phyloP scores from a whole-genome alignment of 2,113 vertebrate genomes.

The Phalacrocorax aristotelis region DNA sequence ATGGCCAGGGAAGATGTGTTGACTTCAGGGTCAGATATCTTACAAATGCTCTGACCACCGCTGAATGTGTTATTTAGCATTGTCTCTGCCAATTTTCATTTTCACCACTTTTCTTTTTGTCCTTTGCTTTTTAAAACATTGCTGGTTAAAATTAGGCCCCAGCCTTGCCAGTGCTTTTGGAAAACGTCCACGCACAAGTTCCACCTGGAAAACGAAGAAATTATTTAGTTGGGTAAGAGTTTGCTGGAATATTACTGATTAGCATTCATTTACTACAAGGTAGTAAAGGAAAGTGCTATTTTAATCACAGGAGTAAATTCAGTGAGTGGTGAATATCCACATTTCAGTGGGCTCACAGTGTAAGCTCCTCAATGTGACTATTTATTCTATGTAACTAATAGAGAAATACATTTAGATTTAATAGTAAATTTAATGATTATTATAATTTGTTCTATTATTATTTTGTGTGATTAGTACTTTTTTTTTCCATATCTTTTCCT shows the following conservation, averaged over 20 bases:
- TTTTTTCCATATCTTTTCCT: neutral
- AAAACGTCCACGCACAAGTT: rapidly evolving
- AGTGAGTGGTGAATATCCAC: neutral
- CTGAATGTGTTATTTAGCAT: neutral
- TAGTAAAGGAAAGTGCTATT: neutral
- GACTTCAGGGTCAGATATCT: neutral
- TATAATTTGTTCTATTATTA: neutral
- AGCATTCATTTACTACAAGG: neutral
- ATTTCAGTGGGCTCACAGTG: neutral
- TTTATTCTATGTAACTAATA: neutral
- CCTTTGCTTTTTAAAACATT: neutral
- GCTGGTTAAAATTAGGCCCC: neutral
- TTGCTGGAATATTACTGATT: neutral
- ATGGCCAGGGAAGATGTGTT: neutral
- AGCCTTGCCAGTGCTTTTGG: neutral
- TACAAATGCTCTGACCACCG: neutral
- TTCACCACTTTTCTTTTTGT: neutral
- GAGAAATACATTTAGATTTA: neutral
- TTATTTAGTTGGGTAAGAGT: neutral
- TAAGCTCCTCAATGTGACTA: neutral
- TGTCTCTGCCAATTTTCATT: neutral
- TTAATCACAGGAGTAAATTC: neutral
- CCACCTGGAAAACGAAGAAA: neutral
- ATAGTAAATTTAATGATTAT: neutral
- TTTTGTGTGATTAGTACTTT: neutral